Evolutionary conservation across 1,140 invertebrate genomes (phyloP).

Genomic region (Micrasema minimum): DNA sequence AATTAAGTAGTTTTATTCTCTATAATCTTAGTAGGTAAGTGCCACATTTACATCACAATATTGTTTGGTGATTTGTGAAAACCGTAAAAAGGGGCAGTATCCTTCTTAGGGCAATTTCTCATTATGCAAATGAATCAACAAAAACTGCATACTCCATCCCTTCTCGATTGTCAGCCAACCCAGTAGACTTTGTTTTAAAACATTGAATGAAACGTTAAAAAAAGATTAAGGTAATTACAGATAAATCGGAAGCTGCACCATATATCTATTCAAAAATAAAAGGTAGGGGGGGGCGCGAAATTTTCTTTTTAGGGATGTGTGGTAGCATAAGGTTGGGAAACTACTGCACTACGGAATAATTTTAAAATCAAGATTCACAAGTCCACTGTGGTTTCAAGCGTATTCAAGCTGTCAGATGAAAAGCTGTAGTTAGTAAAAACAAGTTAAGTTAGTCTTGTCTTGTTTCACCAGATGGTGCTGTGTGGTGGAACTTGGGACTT

Average conservation of each 20-base stretch:
- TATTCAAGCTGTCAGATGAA: slow-evolving; percentile 5
- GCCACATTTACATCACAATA: too few species aligned
- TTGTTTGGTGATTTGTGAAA: slow-evolving; percentile 26
- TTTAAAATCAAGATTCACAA: too few species aligned
- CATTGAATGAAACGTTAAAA: not conserved
- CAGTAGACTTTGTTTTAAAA: not conserved
- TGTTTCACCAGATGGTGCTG: slow-evolving; percentile 40
- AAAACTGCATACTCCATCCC: slow-evolving; percentile 26
- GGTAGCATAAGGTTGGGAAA: too few species aligned
- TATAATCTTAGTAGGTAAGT: too few species aligned
- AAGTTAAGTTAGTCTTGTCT: slow-evolving; percentile 12
- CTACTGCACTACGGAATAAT: too few species aligned
- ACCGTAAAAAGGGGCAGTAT: slow-evolving; percentile 5
- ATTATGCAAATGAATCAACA: slow-evolving; percentile 47
- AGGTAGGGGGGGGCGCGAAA: too few species aligned
- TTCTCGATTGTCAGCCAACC: not conserved
- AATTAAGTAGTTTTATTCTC: too few species aligned
- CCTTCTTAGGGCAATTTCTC: slow-evolving; percentile 24
- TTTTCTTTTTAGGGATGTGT: too few species aligned
- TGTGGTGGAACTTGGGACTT: not conserved
- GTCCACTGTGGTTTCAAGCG: not conserved
- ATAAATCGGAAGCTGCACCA: too few species aligned
- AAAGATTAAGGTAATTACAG: too few species aligned
- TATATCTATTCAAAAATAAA: too few species aligned
- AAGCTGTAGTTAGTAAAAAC: slow-evolving; percentile 25